Base-by-base conservation (phyloP, 2,888 invertebrate species). In the Phrixothrix hirtus region DNA sequence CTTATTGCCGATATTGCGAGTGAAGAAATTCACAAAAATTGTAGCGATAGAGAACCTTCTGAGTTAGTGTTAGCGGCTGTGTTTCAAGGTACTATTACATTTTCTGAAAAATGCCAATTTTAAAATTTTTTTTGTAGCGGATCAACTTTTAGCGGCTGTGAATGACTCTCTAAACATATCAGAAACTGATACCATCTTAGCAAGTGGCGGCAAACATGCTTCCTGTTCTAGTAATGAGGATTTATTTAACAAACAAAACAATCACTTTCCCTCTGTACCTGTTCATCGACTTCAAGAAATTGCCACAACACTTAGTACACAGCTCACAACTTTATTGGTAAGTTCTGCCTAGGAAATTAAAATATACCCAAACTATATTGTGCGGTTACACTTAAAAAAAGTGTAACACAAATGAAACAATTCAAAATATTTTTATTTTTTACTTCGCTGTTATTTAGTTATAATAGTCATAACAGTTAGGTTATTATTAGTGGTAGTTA, bases 271-370 rank as follows among this genome's bases (percentile, higher is more conserved):
- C 27, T 78, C 81, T 48, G 78, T 86, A 65, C 81, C 85, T 35
- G 81, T 83, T 54, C 78, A 81, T 64, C 78, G 79, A 56, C 74
- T 87, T 55, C 82, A 83, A 67, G 80, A 80, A 59, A 81, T 87
- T 68, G 83, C 85, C 56, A 80, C 80, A 63, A 79, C 82, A 44
- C 76, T 88, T 47, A 84, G 82, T 64, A 77, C 81, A 59, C 83
- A 87, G 72, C 81, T 88, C 65, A 85, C 86, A 58, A 82, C 85
- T 68, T 77, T 88, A 67, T 78, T 88, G 82, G 87, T 87, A 71
- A 71, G 46, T 50, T n/a, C n/a, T n/a, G n/a, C n/a, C n/a, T n/a
- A n/a, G n/a, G n/a, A n/a, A n/a, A n/a, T n/a, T n/a, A n/a, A n/a
- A n/a, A n/a, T n/a, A n/a, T n/a, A n/a, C n/a, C n/a, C n/a, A n/a